A percentile compares a stretch with the other conserved stretches of the same genome.
Evolutionary conservation across 2,888 invertebrate genomes (phyloP).

Genomic region (Sphaerophoria taeniata): DNA sequence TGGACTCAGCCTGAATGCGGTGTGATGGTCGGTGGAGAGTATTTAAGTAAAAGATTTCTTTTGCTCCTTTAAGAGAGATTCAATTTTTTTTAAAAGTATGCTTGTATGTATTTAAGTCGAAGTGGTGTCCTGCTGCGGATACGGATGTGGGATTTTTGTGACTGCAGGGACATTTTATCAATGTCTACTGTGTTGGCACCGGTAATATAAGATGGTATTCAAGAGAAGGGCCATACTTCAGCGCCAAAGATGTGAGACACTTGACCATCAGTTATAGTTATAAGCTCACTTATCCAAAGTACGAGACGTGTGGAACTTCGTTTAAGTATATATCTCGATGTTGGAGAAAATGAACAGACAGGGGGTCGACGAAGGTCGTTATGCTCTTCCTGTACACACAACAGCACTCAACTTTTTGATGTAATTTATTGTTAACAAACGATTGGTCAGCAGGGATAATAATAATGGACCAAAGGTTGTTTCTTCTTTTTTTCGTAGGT

Average conservation of each 20-base stretch:
- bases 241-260: slow-evolving; percentile 66
- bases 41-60: slow-evolving; percentile 73
- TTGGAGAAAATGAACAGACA: slow-evolving; percentile 10
- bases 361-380: too few species aligned
- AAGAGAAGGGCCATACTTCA: slow-evolving; percentile 62
- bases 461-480: slow-evolving; percentile 37
- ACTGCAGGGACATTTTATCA: slow-evolving; percentile 75
- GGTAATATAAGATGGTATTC: slow-evolving; percentile 74
- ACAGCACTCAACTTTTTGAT: slow-evolving; percentile 73
- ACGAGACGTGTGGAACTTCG: slow-evolving; percentile 26
- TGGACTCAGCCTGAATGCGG: too few species aligned
- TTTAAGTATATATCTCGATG: background rate
- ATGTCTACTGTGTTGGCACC: slow-evolving; percentile 74
- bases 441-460: slow-evolving; percentile 46
- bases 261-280: slow-evolving; percentile 73
- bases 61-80: slow-evolving; percentile 27
- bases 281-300: slow-evolving; percentile 72
- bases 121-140: slow-evolving; percentile 56
- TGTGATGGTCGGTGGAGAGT: slow-evolving; percentile 67
- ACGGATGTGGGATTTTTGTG: slow-evolving; percentile 72
- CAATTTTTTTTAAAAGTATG: slow-evolving; percentile 36
- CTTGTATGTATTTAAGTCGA: slow-evolving; percentile 29
- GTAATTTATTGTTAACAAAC: slow-evolving; percentile 71
- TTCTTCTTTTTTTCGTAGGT: background rate
- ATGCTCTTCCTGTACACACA: slow-evolving; percentile 68